Percentiles rank a stretch among this genome's conserved stretches.
Conservation (phyloP, 2,797 vertebrate genomes). For the Amphiprion clarkii region DNA sequence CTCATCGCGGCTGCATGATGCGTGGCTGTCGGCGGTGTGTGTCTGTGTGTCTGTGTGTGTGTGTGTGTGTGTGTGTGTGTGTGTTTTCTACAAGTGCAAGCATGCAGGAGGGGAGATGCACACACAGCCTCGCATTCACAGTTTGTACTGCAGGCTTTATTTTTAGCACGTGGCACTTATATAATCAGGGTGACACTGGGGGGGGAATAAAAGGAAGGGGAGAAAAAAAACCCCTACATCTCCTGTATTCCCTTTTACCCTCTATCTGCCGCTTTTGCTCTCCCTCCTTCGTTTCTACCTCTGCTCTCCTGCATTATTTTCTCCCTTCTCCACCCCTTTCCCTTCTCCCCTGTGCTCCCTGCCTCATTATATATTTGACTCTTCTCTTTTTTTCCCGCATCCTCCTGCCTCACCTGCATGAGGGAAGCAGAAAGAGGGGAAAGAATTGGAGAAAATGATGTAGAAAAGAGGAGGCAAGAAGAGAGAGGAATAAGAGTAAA, state of each 20-base stretch:
- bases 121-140: slow-evolving; percentile 62
- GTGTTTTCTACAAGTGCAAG: slow-evolving; percentile 59
- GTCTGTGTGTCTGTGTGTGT: too few species aligned
- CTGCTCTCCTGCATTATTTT: slow-evolving; percentile 30
- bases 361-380: slow-evolving; percentile 67
- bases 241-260: slow-evolving; percentile 68
- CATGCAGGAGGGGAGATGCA: slow-evolving; percentile 56
- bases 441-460: slow-evolving; percentile 1
- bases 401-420: slow-evolving; percentile 27
- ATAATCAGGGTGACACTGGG: slow-evolving; percentile 88
- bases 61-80: slow-evolving; percentile 17
- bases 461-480: slow-evolving; percentile 6
- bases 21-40: slow-evolving; percentile 30
- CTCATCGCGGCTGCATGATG: slow-evolving; percentile 49
- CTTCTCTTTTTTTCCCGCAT: slow-evolving; percentile 36
- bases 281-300: slow-evolving; percentile 21
- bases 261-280: slow-evolving; percentile 50
- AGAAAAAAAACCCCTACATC: slow-evolving; percentile 64
- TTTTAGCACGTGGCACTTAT: slow-evolving; percentile 92
- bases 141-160: slow-evolving; percentile 90
- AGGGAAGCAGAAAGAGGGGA: not conserved
- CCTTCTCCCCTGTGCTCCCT: slow-evolving; percentile 9
- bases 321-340: slow-evolving; percentile 23
- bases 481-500: not conserved
- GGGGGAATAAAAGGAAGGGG: slow-evolving; percentile 75